Evolutionary conservation across 2,888 invertebrate species (phyloP).

Genomic region (Brachypalpus laphriformis): DNA sequence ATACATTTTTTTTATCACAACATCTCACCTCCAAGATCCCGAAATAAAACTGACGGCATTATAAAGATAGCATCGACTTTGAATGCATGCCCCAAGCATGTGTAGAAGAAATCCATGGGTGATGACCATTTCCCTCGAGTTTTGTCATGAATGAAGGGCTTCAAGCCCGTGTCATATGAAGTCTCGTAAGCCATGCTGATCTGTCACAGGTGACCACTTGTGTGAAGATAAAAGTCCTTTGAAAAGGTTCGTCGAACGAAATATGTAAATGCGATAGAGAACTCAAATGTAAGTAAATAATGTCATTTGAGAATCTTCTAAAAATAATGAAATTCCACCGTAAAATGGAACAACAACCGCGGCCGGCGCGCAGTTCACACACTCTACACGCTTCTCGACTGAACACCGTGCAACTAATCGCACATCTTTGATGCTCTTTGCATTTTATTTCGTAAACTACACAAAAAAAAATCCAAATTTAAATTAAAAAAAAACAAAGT

Average conservation of each 20-base stretch:
- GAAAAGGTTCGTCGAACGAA: no score
- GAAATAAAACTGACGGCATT: slow-evolving; percentile 83
- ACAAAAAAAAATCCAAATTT: neutral
- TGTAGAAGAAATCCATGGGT: slow-evolving; percentile 90
- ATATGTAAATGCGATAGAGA: no score
- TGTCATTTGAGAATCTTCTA: neutral
- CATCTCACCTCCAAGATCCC: slow-evolving; percentile 79
- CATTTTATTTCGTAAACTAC: neutral
- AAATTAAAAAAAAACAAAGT: neutral
- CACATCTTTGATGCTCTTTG: neutral
- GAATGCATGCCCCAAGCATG: slow-evolving; percentile 91
- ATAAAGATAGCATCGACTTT: slow-evolving; percentile 92
- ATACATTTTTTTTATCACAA: neutral
- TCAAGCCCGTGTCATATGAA: slow-evolving; percentile 80
- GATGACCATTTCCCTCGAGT: slow-evolving; percentile 88
- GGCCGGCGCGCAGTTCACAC: neutral
- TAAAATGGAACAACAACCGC: neutral
- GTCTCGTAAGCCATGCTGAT: slow-evolving; percentile 45
- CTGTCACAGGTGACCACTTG: no score
- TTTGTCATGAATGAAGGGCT: slow-evolving; percentile 80
- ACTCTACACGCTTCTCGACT: neutral
- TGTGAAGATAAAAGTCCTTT: no score
- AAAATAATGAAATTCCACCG: neutral
- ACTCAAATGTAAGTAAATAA: neutral
- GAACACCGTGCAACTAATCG: neutral